Percentiles rank a stretch among this genome's conserved stretches.
Conservation (phyloP, 2,797 vertebrate species). For the Lagodon rhomboides region DNA sequence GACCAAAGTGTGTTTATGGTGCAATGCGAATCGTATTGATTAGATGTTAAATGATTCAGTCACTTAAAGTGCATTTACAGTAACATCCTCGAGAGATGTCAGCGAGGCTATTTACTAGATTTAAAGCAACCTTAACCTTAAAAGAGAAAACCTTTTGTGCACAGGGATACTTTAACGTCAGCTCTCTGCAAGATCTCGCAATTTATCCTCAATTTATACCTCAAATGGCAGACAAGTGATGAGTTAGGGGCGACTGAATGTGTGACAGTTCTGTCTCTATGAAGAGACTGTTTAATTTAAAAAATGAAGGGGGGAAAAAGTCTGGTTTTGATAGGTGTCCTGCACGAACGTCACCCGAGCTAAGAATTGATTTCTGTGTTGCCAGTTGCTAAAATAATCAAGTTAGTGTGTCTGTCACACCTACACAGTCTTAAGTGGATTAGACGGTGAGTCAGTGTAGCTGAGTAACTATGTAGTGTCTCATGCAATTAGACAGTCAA, state of each 20-base stretch:
- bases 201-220: conserved; percentile 35
- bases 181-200: conserved; percentile 37
- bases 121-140: conserved; percentile 74
- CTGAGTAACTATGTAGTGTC: conserved; percentile 56
- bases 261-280: conserved; percentile 23
- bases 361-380: conserved; percentile 38
- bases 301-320: conserved; percentile 12
- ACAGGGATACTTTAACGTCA: conserved; percentile 45
- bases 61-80: conserved; percentile 83
- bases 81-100: conserved; percentile 80
- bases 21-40: conserved; percentile 78
- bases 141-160: conserved; percentile 57
- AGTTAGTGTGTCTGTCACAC: conserved; percentile 51
- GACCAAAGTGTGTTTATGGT: conserved; percentile 68
- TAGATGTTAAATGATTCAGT: conserved; percentile 83
- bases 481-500: conserved; percentile 56
- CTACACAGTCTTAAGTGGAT: conserved; percentile 49
- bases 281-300: conserved; percentile 32
- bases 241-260: conserved; percentile 20
- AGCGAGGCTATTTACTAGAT: conserved; percentile 72
- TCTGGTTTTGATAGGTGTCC: conserved; percentile 32
- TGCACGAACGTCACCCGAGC: conserved; percentile 22
- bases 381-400: conserved; percentile 57
- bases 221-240: conserved; percentile 38
- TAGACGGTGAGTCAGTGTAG: conserved; percentile 56